These are phyloP conservation scores for Gnatocerus cornutus DNA, from an alignment of 2,888 invertebrate genomes.

Conservation along the genomic window DNA sequence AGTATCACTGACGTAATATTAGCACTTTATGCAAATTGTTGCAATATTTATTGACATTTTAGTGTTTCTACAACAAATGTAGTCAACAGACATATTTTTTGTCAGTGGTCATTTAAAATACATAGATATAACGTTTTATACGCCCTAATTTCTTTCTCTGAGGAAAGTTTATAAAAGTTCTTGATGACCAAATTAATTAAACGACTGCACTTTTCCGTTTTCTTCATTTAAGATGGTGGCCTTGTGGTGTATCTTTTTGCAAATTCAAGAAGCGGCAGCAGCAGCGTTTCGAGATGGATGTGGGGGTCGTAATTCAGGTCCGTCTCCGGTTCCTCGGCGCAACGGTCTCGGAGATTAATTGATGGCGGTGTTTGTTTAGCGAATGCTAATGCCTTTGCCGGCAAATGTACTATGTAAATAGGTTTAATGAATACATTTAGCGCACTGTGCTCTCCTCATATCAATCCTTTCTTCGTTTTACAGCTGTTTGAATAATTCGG, in stretches of 20 bases:
- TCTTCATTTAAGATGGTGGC: constrained; percentile 6
- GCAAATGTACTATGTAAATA: constrained; percentile 67
- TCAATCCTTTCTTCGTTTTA: constrained; percentile 68
- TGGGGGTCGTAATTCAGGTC: constrained; percentile 41
- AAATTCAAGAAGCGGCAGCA: constrained; percentile 22
- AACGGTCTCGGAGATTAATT: constrained; percentile 63
- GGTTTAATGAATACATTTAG: constrained; percentile 68
- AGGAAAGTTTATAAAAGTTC: too few relatives aligned
- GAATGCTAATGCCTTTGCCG: constrained; percentile 67
- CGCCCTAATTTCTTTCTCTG: too few relatives aligned
- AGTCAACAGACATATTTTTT: too few relatives aligned
- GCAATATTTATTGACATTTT: not conserved
- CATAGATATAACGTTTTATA: too few relatives aligned
- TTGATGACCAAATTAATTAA: not conserved
- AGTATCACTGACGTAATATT: constrained; percentile 8
- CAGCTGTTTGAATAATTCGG: constrained; percentile 67
- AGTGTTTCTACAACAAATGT: too few relatives aligned
- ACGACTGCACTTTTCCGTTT: constrained; percentile 7
- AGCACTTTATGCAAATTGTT: not conserved
- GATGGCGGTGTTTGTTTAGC: constrained; percentile 68
- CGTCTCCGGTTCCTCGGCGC: constrained; percentile 44
- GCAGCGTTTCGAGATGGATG: constrained; percentile 33
- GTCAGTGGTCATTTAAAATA: too few relatives aligned
- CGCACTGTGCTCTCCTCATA: constrained; percentile 55
- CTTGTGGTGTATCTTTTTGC: constrained; percentile 30